Conservation (phyloP, 2,888 invertebrate species). For the Tiliacea aurago region DNA sequence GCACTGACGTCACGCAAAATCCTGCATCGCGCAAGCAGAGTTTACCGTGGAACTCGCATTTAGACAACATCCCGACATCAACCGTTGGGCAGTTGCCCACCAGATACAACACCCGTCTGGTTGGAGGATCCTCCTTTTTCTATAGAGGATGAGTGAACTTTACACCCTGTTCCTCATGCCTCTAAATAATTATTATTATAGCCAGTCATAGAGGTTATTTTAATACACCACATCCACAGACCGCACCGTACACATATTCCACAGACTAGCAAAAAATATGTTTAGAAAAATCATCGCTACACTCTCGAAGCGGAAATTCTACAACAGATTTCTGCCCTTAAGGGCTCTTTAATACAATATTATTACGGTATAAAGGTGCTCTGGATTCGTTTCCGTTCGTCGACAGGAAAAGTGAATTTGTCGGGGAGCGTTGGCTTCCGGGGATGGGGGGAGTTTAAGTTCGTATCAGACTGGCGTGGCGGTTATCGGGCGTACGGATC, state of each 20-base stretch:
- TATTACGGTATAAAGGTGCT: constrained; percentile 75
- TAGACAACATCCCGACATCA: no score
- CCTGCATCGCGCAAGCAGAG: no score
- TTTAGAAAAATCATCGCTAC: constrained; percentile 47
- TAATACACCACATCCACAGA: not conserved
- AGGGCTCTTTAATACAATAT: constrained; percentile 73
- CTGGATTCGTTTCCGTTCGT: constrained; percentile 75
- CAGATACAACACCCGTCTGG: no score
- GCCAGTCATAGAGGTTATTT: not conserved
- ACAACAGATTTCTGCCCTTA: constrained; percentile 69
- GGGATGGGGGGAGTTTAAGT: constrained; percentile 33
- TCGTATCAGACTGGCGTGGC: constrained; percentile 18
- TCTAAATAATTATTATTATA: no score
- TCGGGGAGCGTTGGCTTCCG: constrained; percentile 70
- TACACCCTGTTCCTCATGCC: no score
- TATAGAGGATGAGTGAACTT: no score
- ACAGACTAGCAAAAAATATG: not conserved
- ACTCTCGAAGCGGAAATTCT: constrained; percentile 45
- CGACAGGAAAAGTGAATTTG: constrained; percentile 84
- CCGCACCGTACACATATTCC: not conserved
- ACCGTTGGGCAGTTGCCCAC: no score
- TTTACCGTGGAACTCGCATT: no score
- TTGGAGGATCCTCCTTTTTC: no score
- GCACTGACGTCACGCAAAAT: no score
- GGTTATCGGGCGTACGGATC: constrained; percentile 18